Evolutionary conservation across 2,113 vertebrate genomes (phyloP).

Genomic region (Entosphenus tridentatus): DNA sequence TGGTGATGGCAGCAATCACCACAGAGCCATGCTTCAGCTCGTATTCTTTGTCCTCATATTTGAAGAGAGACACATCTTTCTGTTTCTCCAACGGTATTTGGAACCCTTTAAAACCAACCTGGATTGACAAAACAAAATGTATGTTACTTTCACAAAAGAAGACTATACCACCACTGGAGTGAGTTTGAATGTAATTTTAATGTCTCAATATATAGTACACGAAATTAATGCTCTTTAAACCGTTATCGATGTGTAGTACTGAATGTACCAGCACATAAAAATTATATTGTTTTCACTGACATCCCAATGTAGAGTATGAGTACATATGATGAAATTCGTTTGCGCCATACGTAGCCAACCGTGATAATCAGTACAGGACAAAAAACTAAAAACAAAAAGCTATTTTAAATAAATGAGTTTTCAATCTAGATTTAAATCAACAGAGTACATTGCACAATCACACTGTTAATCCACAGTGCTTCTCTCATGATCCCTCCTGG

Average conservation of each 20-base stretch:
- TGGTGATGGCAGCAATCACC: conserved; percentile 90
- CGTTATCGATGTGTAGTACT: not conserved
- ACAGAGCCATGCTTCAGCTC: conserved; percentile 58
- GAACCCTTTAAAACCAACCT: conserved; percentile 79
- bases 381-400: not conserved
- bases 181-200: not conserved
- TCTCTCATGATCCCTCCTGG: no score
- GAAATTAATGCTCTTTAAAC: conserved; percentile 5
- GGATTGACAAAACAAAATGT: conserved; percentile 8
- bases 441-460: no score
- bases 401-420: not conserved
- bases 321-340: no score
- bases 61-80: conserved; percentile 26
- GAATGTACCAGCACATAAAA: not conserved
- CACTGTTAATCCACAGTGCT: no score
- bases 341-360: no score
- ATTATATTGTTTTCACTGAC: conserved; percentile 7
- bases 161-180: not conserved
- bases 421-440: no score
- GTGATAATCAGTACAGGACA: not conserved
- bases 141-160: not conserved
- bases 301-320: not conserved
- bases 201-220: conserved; percentile 7
- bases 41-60: conserved; percentile 33
- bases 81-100: conserved; percentile 40